phyloP scores from a whole-genome alignment of 2,113 vertebrate species.

The Bungarus multicinctus region DNA sequence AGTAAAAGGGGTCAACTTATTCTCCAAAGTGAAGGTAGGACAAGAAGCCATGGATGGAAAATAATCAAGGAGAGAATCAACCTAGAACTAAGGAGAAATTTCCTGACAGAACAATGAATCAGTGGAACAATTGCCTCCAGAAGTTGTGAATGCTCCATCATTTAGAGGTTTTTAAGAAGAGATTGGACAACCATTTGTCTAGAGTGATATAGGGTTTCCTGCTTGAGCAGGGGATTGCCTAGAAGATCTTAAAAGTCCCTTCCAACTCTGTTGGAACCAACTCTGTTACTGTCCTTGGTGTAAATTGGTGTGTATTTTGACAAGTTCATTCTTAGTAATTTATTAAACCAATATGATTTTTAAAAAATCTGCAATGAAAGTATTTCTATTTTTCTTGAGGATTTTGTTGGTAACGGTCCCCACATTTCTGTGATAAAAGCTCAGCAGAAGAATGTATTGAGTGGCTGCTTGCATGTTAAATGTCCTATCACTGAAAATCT shows the following conservation, averaged over 20 bases:
- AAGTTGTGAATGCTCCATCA: not conserved
- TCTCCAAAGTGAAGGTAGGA: not conserved
- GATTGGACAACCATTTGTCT: not conserved
- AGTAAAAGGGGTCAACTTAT: not conserved
- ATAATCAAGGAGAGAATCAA: not conserved
- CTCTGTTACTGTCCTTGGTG: not conserved
- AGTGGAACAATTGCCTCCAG: not conserved
- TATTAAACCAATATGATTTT: not conserved
- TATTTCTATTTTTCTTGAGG: not conserved
- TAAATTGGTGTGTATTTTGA: constrained; percentile 1
- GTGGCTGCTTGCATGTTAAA: fast-evolving
- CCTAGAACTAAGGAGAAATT: not conserved
- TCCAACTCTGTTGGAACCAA: not conserved
- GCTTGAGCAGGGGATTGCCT: not conserved
- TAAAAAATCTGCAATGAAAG: not conserved
- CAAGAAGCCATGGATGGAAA: not conserved
- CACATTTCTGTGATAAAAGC: not conserved
- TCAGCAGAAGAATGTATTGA: not conserved
- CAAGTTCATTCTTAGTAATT: not conserved
- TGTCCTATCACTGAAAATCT: not conserved
- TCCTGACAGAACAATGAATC: not conserved
- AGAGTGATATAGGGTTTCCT: not conserved
- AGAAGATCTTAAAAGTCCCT: not conserved
- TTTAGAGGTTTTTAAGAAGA: not conserved
- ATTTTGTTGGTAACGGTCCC: not conserved